Base-by-base conservation (phyloP, 53 echinoderm and acorn worm genomes). In the Hippasteria phrygiana region DNA sequence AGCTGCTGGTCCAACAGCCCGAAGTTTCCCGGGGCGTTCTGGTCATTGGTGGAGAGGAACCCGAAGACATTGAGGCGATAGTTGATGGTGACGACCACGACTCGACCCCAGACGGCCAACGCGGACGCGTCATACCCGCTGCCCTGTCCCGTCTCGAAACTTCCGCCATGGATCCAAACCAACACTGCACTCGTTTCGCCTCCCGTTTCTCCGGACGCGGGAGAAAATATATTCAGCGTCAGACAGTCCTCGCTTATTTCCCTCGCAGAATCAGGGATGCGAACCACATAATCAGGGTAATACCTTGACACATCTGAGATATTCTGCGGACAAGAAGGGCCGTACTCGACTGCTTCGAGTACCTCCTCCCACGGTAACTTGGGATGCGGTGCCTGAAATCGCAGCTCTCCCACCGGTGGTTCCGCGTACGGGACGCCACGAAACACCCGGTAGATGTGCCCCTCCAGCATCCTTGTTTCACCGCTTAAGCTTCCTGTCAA, bases 81-180 rank as follows among this genome's bases (percentile, higher is more conserved):
- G 62, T 99, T 99, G 62, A 99, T 78, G 56, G 94, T 88, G 20
- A 96, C 99, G 24, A 99, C 93, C 3, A 99, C 85, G 22, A 99
- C 94, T 46, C 91, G 77, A 67, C 96, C 94, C 29, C 74, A 69
- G 18, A 94, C 90, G n/a, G 94, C 90, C 29, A 99, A 76, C 34
- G 91, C 91, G 41, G 91, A 93, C 2, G 96, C 94, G 55, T 99
- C 94, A 66, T 99, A 99, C 20, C 94, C 96, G 12, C 94, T 91
- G 0, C 93, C 93, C 34, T 86, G 91, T 20, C 99, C 99, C 2
- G 92, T 91, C 69, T 89, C 91, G 54, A 93, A 99, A 9, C 93
- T 90, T 4, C 99, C 99, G 11, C 99, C 96, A 62, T 95, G 94
- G 6, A 99, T 99, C 99, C 99, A 99, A 10, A 99, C 90, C 99